Evolutionary conservation across 2,888 invertebrate species (phyloP).

Genomic region (Andrena bucephala): DNA sequence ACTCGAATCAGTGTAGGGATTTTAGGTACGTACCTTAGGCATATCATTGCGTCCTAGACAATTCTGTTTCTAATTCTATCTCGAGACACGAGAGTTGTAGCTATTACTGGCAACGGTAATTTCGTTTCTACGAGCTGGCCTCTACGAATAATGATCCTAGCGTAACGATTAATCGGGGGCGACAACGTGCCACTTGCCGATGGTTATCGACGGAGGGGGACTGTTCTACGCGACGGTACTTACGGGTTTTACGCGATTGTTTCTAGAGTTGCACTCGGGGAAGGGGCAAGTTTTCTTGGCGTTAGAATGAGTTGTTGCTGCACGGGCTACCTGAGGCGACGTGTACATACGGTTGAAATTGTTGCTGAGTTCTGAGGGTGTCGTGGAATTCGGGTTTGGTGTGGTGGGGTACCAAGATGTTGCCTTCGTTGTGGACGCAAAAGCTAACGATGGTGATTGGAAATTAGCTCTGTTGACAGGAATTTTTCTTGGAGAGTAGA

Average conservation of each 20-base stretch:
- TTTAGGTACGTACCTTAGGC: slow-evolving; percentile 47
- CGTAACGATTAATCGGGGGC: slow-evolving; percentile 29
- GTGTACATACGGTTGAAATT: slow-evolving; percentile 22
- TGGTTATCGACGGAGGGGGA: slow-evolving; percentile 43
- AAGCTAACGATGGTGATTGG: too few relatives aligned
- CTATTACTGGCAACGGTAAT: slow-evolving; percentile 44
- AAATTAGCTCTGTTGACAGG: too few relatives aligned
- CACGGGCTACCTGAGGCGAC: slow-evolving; percentile 14
- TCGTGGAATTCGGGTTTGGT: not conserved
- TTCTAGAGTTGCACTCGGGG: not conserved
- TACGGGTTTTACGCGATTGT: slow-evolving; percentile 8
- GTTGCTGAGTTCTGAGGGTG: not conserved
- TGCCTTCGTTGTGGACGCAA: not conserved
- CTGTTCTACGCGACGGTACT: not conserved
- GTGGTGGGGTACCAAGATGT: slow-evolving; percentile 12
- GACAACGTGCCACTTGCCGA: slow-evolving; percentile 49
- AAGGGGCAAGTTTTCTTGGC: not conserved
- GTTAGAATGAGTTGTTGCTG: slow-evolving; percentile 1
- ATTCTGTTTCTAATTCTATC: slow-evolving; percentile 28
- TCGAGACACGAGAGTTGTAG: slow-evolving; percentile 10
- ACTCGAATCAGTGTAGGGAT: slow-evolving; percentile 45
- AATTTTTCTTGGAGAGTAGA: too few relatives aligned
- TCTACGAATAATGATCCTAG: slow-evolving; percentile 62
- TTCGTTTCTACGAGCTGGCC: slow-evolving; percentile 76
- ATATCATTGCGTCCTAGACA: slow-evolving; percentile 33